phyloP scores from a whole-genome alignment of 64 coral and sea anemone genomes.

The Acropora tenuis region DNA sequence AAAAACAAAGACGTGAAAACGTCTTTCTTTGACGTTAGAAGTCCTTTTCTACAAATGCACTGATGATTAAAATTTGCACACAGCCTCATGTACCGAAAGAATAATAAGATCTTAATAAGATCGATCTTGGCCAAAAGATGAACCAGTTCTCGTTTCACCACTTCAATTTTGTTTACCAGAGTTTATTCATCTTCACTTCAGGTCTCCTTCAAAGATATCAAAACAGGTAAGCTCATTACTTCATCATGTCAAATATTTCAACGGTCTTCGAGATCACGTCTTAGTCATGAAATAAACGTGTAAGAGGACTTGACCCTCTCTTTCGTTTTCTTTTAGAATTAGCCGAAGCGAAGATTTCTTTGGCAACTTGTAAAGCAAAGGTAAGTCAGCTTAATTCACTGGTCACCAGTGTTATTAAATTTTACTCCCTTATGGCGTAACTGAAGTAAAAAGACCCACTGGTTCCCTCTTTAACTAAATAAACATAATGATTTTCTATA shows the following conservation, averaged over 20 bases:
- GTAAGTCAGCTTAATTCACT: conserved; percentile 23
- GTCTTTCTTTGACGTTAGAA: too few relatives aligned
- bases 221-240: conserved; percentile 7
- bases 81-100: too few relatives aligned
- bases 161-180: too few relatives aligned
- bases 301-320: not conserved
- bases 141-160: too few relatives aligned
- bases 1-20: too few relatives aligned
- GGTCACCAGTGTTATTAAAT: not conserved
- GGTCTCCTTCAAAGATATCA: conserved; percentile 63
- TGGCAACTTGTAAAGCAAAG: conserved; percentile 80
- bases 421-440: not conserved
- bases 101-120: too few relatives aligned
- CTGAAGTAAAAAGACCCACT: too few relatives aligned
- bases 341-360: conserved; percentile 75
- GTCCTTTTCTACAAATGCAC: too few relatives aligned
- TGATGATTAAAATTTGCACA: too few relatives aligned
- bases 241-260: not conserved
- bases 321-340: conserved; percentile 48
- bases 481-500: too few relatives aligned
- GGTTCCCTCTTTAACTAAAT: too few relatives aligned
- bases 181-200: not conserved
- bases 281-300: not conserved
- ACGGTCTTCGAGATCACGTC: not conserved
- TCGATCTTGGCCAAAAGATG: too few relatives aligned